Percentiles rank a stretch among this genome's conserved stretches.
phyloP scores from a whole-genome alignment of 2,888 invertebrate genomes.

The Athalia cordata region DNA sequence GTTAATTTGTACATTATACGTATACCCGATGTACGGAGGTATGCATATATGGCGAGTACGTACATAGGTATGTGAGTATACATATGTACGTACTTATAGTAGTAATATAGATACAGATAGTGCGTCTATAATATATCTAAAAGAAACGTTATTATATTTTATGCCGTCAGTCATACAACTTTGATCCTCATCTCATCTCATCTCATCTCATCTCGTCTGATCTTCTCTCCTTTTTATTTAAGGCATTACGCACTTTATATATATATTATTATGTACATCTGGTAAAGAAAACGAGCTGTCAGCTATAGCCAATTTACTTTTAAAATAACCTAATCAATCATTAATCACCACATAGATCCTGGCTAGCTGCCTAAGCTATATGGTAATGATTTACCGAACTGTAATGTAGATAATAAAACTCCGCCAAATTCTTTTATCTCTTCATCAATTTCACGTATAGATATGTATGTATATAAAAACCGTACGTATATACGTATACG shows the following conservation, averaged over 20 bases:
- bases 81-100: neutral
- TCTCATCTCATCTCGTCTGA: too few relatives aligned
- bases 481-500: neutral
- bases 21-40: neutral
- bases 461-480: neutral
- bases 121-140: too few relatives aligned
- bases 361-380: too few relatives aligned
- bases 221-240: neutral
- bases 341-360: neutral
- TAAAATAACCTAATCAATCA: conserved; percentile 19
- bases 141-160: too few relatives aligned
- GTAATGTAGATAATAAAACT: neutral
- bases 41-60: neutral
- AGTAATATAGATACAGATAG: too few relatives aligned
- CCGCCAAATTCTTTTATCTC: neutral
- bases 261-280: neutral
- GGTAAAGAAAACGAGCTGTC: too few relatives aligned
- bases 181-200: too few relatives aligned
- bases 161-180: too few relatives aligned
- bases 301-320: conserved; percentile 17
- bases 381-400: too few relatives aligned
- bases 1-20: conserved; percentile 16
- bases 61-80: neutral
- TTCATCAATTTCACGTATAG: neutral
- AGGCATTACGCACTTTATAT: neutral